phyloP scores from a whole-genome alignment of 2,113 vertebrate species.

The Myrmecobius fasciatus region DNA sequence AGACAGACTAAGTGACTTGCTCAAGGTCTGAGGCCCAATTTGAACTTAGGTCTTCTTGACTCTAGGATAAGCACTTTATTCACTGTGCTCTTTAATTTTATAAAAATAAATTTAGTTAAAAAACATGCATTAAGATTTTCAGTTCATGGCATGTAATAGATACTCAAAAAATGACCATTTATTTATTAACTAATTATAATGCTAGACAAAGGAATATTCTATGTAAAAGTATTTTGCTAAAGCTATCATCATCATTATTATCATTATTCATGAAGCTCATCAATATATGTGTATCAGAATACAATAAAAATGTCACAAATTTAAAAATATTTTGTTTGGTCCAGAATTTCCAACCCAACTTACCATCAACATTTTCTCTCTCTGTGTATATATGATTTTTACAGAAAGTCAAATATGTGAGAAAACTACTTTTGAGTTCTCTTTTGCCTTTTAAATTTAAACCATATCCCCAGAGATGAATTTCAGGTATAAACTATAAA shows the following conservation, averaged over 20 bases:
- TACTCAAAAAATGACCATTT: neutral
- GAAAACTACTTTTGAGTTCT: neutral
- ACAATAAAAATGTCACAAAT: neutral
- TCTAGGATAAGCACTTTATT: neutral
- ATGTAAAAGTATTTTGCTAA: neutral
- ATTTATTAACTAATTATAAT: neutral
- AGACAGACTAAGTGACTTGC: neutral
- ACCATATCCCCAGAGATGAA: neutral
- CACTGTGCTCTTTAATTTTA: neutral
- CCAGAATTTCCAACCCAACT: neutral
- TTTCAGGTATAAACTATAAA: neutral
- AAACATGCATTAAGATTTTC: neutral
- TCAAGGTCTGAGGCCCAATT: neutral
- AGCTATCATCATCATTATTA: neutral
- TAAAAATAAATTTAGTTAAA: neutral
- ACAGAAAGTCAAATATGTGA: conserved; percentile 21
- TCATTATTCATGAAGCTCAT: neutral
- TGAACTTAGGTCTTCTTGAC: neutral
- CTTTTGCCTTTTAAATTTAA: neutral
- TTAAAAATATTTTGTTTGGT: conserved; percentile 13
- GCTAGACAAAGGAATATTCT: neutral
- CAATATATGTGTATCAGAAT: neutral
- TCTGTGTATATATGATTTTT: neutral
- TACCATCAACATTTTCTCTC: neutral
- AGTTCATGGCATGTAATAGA: neutral